These are phyloP conservation scores for Dione vanillae DNA, from an alignment of 2,888 invertebrate species.

Conservation along the genomic window DNA sequence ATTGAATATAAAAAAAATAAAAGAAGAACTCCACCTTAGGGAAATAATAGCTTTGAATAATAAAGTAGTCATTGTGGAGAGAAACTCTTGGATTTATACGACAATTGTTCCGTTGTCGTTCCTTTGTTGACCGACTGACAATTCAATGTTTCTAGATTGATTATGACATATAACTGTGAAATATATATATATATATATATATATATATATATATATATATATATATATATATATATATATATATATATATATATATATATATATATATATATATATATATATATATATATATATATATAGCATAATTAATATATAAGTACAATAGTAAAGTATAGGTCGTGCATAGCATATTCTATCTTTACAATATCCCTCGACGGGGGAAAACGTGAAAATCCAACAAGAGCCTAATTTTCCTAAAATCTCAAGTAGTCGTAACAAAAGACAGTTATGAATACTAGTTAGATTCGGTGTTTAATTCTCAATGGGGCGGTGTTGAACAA, in stretches of 20 bases:
- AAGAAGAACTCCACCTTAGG: conserved; percentile 39
- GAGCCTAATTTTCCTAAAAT: conserved; percentile 39
- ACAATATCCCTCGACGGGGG: background rate
- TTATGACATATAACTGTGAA: conserved; percentile 21
- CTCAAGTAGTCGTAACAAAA: conserved; percentile 39
- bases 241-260: too few relatives aligned
- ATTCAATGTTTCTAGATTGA: conserved; percentile 25
- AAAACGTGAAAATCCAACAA: conserved; percentile 7
- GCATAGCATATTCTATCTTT: background rate
- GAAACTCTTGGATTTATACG: conserved; percentile 34
- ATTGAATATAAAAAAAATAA: conserved; percentile 43
- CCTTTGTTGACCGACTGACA: conserved; percentile 30
- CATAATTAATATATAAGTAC: background rate
- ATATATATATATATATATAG: background rate
- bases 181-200: too few relatives aligned
- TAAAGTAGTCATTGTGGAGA: conserved; percentile 35
- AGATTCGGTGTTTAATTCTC: conserved; percentile 45
- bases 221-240: too few relatives aligned
- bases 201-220: too few relatives aligned
- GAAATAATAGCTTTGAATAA: conserved; percentile 45
- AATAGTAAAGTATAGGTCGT: background rate
- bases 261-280: too few relatives aligned
- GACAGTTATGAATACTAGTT: conserved; percentile 41
- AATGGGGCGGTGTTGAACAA: conserved; percentile 43
- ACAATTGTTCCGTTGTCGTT: conserved; percentile 27